Evolutionary conservation across 2,888 invertebrate species (phyloP).

Genomic region (Spilosoma lubricipeda): DNA sequence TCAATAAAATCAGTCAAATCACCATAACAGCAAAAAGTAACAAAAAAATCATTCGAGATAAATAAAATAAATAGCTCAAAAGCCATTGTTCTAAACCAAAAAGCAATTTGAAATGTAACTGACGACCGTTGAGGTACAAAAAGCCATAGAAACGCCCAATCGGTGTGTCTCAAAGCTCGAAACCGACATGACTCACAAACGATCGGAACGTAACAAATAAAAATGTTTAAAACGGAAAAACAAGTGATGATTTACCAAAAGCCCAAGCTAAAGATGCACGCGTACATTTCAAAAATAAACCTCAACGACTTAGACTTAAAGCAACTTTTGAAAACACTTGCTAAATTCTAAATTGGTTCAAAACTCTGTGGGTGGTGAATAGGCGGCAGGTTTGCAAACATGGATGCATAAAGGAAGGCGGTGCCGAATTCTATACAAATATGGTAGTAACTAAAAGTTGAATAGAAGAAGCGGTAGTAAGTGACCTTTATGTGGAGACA

Average conservation of each 20-base stretch:
- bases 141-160: constrained; percentile 63
- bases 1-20: too few species aligned
- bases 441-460: constrained; percentile 66
- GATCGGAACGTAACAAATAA: constrained; percentile 71
- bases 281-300: constrained; percentile 37
- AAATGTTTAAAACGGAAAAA: constrained; percentile 66
- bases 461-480: constrained; percentile 68
- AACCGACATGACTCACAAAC: constrained; percentile 75
- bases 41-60: not conserved
- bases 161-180: constrained; percentile 71
- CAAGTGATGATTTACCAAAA: constrained; percentile 66
- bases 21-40: not conserved
- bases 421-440: constrained; percentile 65
- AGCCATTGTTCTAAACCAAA: constrained; percentile 49
- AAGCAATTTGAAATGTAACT: constrained; percentile 66
- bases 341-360: constrained; percentile 43
- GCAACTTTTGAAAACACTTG: constrained; percentile 18
- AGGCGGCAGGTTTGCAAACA: constrained; percentile 83
- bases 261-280: constrained; percentile 29
- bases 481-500: constrained; percentile 76
- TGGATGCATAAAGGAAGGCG: constrained; percentile 72
- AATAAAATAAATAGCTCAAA: constrained; percentile 18
- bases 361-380: constrained; percentile 77
- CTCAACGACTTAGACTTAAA: constrained; percentile 32
- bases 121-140: constrained; percentile 60